phyloP scores from a whole-genome alignment of 2,797 vertebrate species.

The Lithobates sylvaticus region DNA sequence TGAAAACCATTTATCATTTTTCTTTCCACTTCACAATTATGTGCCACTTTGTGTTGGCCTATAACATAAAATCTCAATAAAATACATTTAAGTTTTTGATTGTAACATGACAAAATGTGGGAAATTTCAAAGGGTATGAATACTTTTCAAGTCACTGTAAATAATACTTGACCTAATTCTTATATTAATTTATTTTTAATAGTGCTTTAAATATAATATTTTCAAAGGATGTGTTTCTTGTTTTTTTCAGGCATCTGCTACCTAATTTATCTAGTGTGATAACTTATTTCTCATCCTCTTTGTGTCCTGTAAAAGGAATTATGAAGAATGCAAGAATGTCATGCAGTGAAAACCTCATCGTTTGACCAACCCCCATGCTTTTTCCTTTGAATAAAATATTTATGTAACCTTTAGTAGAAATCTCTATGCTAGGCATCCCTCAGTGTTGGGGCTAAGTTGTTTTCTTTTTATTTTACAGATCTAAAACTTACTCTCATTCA shows the following conservation, averaged over 20 bases:
- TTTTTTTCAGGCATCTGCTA: slow-evolving; percentile 13
- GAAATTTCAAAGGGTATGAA: too few species aligned
- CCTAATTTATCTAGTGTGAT: slow-evolving; percentile 22
- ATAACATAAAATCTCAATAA: too few species aligned
- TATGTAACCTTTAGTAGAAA: slow-evolving; percentile 58
- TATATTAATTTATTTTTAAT: too few species aligned
- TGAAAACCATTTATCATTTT: too few species aligned
- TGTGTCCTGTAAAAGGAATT: slow-evolving; percentile 26
- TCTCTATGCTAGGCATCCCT: slow-evolving; percentile 47
- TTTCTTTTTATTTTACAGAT: slow-evolving; percentile 57
- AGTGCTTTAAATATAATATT: too few species aligned
- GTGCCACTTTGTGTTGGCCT: too few species aligned
- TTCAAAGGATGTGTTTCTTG: too few species aligned
- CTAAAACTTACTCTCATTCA: slow-evolving; percentile 51
- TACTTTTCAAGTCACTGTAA: too few species aligned
- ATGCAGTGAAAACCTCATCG: slow-evolving; percentile 30
- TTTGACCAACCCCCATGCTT: slow-evolving; percentile 39
- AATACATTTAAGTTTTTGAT: too few species aligned
- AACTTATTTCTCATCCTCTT: slow-evolving; percentile 34
- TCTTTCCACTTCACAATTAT: too few species aligned
- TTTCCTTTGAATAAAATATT: slow-evolving; percentile 59
- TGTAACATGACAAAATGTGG: too few species aligned
- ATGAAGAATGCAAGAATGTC: slow-evolving; percentile 16
- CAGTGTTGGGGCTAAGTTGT: slow-evolving; percentile 35
- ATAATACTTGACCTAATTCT: too few species aligned